Evolutionary conservation across 2,113 vertebrate genomes (phyloP).

Genomic region (Oncorhynchus nerka): DNA sequence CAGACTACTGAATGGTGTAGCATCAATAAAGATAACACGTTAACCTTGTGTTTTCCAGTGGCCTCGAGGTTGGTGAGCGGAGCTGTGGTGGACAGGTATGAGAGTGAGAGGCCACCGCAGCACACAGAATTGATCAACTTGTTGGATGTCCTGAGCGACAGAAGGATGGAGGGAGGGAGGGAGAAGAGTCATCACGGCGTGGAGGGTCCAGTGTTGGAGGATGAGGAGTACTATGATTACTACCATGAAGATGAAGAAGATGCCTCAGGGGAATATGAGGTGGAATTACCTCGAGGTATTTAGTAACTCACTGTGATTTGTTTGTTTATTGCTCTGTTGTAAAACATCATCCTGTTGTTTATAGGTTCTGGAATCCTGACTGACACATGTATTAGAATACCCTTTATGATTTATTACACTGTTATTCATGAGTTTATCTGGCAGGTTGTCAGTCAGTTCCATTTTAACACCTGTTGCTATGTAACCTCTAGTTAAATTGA

Average conservation of each 20-base stretch:
- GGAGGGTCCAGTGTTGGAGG: slow-evolving; percentile 13
- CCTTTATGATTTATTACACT: no score
- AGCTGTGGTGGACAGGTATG: slow-evolving; percentile 70
- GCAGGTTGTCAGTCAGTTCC: not conserved
- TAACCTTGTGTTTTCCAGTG: slow-evolving; percentile 42
- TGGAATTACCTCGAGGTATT: slow-evolving; percentile 64
- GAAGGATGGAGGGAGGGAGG: slow-evolving; percentile 11
- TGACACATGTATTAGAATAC: no score
- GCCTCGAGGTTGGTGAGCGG: slow-evolving; percentile 53
- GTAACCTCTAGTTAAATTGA: not conserved
- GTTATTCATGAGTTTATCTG: not conserved
- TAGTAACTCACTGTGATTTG: not conserved
- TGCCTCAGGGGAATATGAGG: slow-evolving; percentile 66
- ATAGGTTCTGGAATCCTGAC: no score
- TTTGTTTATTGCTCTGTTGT: no score
- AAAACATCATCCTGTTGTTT: no score
- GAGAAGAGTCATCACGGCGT: slow-evolving; percentile 4
- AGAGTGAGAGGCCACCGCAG: slow-evolving; percentile 56
- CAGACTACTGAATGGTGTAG: not conserved
- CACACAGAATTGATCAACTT: slow-evolving; percentile 68
- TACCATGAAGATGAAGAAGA: slow-evolving; percentile 58
- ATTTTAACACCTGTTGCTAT: not conserved
- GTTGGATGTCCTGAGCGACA: slow-evolving; percentile 55
- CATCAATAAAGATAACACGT: not conserved
- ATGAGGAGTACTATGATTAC: slow-evolving; percentile 60